Conservation (phyloP, 2,888 invertebrate genomes). For the Candidula unifasciata region DNA sequence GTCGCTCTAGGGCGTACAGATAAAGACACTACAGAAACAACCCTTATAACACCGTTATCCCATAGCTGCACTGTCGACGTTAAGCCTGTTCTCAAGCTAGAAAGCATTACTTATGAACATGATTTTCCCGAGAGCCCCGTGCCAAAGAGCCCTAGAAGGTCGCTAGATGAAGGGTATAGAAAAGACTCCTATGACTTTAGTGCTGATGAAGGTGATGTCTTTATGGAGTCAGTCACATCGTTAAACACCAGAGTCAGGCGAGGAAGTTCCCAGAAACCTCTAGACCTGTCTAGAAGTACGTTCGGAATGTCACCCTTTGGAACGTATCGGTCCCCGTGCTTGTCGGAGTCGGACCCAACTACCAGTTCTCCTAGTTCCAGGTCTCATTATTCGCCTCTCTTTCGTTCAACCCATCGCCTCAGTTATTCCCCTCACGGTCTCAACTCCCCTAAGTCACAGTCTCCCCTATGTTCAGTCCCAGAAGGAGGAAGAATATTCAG, state of each 20-base stretch:
- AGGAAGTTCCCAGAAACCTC: constrained; percentile 55
- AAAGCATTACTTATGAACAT: constrained; percentile 42
- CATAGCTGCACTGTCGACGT: constrained; percentile 31
- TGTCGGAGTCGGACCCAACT: constrained; percentile 61
- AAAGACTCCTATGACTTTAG: constrained; percentile 59
- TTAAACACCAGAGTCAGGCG: constrained; percentile 28
- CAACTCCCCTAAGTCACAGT: constrained; percentile 59
- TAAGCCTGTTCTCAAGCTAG: constrained; percentile 49
- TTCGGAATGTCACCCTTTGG: constrained; percentile 45
- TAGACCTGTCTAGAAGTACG: constrained; percentile 58
- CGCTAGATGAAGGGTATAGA: constrained; percentile 50
- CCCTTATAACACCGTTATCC: not conserved
- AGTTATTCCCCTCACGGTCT: constrained; percentile 64
- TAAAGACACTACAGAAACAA: constrained; percentile 55
- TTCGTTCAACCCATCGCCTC: constrained; percentile 62
- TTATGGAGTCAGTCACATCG: constrained; percentile 63
- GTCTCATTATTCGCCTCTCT: constrained; percentile 63
- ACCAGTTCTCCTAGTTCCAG: constrained; percentile 55
- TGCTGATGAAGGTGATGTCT: constrained; percentile 67
- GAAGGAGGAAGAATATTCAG: constrained; percentile 72
- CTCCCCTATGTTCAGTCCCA: constrained; percentile 73
- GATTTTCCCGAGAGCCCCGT: constrained; percentile 40
- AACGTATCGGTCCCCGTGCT: constrained; percentile 54
- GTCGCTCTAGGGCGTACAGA: constrained; percentile 49
- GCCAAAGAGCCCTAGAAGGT: constrained; percentile 51